A percentile compares a stretch with the other conserved stretches of the same genome.
These are phyloP conservation scores for Drosophila mulleri DNA, from an alignment of 2,888 invertebrate genomes.

Conservation along the genomic window DNA sequence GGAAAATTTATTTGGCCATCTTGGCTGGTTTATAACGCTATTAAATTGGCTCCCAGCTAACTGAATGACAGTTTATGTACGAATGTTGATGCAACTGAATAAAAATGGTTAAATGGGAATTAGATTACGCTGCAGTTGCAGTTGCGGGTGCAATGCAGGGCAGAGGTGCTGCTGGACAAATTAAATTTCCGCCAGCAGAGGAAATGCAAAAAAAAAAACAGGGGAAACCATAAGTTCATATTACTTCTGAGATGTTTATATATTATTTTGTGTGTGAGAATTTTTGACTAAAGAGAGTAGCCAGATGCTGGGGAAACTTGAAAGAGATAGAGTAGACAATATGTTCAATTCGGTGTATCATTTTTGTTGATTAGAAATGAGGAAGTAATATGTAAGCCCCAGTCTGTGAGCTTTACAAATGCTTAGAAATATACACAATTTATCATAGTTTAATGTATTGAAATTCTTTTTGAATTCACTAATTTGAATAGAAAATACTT, in stretches of 20 bases:
- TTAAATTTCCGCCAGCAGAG: constrained; percentile 31
- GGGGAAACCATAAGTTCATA: background rate
- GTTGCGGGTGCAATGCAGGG: background rate
- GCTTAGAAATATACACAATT: too few relatives aligned
- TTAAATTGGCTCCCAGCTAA: constrained; percentile 48
- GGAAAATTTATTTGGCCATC: constrained; percentile 53
- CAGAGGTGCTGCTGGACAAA: constrained; percentile 22
- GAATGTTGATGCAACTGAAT: background rate
- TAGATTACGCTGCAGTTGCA: constrained; percentile 20
- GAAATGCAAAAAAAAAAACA: background rate
- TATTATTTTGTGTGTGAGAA: background rate
- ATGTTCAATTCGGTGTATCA: too few relatives aligned
- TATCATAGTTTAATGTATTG: too few relatives aligned
- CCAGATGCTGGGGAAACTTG: too few relatives aligned
- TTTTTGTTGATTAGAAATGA: too few relatives aligned
- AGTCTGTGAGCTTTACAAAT: too few relatives aligned
- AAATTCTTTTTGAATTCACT: too few relatives aligned
- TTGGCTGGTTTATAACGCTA: constrained; percentile 49
- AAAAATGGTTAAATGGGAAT: constrained; percentile 21
- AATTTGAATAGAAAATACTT: too few relatives aligned
- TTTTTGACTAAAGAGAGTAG: too few relatives aligned
- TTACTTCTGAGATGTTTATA: background rate
- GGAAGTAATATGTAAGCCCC: too few relatives aligned
- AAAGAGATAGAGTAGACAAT: too few relatives aligned
- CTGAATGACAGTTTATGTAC: constrained; percentile 2